Conservation (phyloP, 2,797 vertebrate genomes). For the Anguilla anguilla region DNA sequence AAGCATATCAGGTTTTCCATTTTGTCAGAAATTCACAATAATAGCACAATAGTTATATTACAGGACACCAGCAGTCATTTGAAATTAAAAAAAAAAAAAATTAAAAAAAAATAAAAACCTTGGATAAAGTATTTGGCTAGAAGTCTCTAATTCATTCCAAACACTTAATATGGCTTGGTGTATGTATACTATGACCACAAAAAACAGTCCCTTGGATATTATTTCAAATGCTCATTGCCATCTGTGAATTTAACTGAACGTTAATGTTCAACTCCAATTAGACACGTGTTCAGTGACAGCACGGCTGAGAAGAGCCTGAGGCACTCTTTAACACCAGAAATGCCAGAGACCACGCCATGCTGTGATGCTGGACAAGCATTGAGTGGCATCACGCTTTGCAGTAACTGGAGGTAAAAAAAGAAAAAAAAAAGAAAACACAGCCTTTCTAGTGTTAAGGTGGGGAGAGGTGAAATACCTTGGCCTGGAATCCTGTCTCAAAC, state of each 20-base stretch:
- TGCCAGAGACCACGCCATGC: too few species aligned
- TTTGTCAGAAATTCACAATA: neutral
- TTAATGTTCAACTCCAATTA: neutral
- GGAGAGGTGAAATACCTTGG: constrained; percentile 78
- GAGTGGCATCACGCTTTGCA: too few species aligned
- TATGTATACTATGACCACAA: neutral
- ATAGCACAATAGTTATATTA: neutral
- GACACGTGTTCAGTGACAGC: neutral
- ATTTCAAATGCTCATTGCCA: neutral
- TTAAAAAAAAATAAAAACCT: neutral
- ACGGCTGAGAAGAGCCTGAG: too few species aligned
- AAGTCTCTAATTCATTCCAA: neutral
- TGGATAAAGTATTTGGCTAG: neutral
- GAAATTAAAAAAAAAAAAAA: too few species aligned
- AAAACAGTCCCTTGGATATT: neutral
- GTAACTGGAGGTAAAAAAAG: too few species aligned
- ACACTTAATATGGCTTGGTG: neutral
- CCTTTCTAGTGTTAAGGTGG: neutral
- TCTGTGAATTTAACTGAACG: neutral
- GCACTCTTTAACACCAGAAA: too few species aligned
- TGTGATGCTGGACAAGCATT: too few species aligned
- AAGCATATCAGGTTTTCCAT: neutral
- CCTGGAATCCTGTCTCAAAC: constrained; percentile 91
- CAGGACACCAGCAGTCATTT: neutral
- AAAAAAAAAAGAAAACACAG: too few species aligned